Conservation (phyloP, 2,797 vertebrate genomes). For the Tragelaphus eurycerus region DNA sequence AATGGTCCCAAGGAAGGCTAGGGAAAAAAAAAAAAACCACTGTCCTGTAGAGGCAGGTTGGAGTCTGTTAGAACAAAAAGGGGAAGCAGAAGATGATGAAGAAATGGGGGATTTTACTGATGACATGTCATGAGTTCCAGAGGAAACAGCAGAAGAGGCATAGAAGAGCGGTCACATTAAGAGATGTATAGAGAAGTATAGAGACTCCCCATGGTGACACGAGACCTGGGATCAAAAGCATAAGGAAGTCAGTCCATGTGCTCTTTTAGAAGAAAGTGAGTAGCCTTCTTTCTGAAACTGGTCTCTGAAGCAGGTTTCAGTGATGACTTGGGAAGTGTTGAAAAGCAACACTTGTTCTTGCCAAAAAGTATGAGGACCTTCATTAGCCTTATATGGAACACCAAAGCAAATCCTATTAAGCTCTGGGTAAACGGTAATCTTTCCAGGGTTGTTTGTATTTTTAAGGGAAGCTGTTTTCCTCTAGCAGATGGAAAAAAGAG, state of each 20-base stretch:
- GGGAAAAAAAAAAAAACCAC: background rate
- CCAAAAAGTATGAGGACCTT: background rate
- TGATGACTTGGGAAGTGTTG: background rate
- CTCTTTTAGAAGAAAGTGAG: background rate
- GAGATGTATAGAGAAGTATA: background rate
- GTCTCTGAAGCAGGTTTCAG: background rate
- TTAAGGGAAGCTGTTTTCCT: background rate
- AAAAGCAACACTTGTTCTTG: background rate
- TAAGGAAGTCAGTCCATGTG: background rate
- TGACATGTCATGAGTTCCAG: background rate
- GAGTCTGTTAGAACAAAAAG: background rate
- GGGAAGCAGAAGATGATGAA: background rate
- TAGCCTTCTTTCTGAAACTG: background rate
- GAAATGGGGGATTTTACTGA: background rate
- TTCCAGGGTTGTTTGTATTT: background rate
- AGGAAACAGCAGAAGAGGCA: background rate
- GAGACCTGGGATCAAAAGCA: background rate
- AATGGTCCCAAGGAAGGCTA: background rate
- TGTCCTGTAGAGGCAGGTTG: background rate
- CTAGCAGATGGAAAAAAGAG: background rate
- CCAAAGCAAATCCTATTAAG: background rate
- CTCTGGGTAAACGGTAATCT: background rate
- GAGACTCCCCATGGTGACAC: background rate
- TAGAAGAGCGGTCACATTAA: background rate
- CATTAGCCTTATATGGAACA: background rate